These are phyloP conservation scores for Pygoscelis adeliae DNA, from an alignment of 2,113 vertebrate species.

Conservation along the genomic window DNA sequence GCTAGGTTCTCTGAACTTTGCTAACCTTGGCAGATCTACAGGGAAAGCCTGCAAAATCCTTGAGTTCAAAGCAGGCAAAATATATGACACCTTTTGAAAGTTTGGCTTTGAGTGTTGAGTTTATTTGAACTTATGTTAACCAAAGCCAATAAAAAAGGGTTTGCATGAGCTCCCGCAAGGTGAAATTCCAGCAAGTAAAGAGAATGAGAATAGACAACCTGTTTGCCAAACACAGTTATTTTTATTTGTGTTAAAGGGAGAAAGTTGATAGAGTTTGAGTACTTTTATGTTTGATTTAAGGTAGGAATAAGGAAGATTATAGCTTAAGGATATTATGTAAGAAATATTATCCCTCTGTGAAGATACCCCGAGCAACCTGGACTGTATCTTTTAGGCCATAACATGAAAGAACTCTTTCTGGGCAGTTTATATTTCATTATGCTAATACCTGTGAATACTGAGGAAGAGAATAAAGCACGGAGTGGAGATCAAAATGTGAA, in stretches of 20 bases:
- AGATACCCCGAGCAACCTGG: not conserved
- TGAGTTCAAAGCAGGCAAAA: constrained; percentile 63
- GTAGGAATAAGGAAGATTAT: constrained; percentile 7
- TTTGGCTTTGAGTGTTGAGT: constrained; percentile 53
- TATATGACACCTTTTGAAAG: constrained; percentile 62
- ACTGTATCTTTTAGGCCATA: not conserved
- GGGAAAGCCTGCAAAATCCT: constrained; percentile 54
- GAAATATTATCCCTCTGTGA: not conserved
- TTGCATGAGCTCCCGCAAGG: constrained; percentile 42
- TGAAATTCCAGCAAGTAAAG: constrained; percentile 43
- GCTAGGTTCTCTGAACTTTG: constrained; percentile 58
- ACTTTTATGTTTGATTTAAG: constrained; percentile 45
- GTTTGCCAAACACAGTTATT: constrained; percentile 51
- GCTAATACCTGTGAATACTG: not conserved
- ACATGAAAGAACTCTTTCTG: not conserved
- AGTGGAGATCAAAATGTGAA: not conserved
- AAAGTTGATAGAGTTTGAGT: constrained; percentile 9
- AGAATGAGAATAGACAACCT: constrained; percentile 6
- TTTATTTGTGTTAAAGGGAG: constrained; percentile 26
- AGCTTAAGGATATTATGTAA: not conserved
- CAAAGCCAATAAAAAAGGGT: constrained; percentile 45
- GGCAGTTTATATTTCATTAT: not conserved
- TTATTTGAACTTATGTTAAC: constrained; percentile 62
- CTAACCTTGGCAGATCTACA: constrained; percentile 65
- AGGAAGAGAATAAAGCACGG: not conserved